Evolutionary conservation across 1,140 invertebrate species (phyloP).

Genomic region (Drosophila pectinifera): DNA sequence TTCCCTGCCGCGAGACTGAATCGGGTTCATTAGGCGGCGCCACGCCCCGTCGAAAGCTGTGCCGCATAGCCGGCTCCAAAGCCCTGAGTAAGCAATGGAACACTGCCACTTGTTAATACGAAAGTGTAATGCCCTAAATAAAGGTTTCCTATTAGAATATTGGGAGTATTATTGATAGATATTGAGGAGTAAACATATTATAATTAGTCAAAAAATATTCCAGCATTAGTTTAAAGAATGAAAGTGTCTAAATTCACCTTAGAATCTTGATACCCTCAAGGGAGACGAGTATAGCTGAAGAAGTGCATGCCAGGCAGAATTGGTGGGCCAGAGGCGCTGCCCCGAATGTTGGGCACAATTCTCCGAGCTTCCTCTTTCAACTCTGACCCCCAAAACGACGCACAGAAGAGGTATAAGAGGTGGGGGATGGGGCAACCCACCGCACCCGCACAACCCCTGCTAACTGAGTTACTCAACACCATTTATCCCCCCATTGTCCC

Average conservation of each 20-base stretch:
- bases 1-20: conserved; percentile 35
- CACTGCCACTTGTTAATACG: neutral
- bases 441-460: conserved; percentile 6
- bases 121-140: conserved; percentile 8
- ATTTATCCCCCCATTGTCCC: conserved; percentile 1
- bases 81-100: conserved; percentile 1
- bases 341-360: conserved; percentile 47
- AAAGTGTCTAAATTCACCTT: neutral
- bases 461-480: conserved; percentile 51
- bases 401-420: neutral
- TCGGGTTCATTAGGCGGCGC: conserved; percentile 44
- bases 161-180: neutral
- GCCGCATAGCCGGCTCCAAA: conserved; percentile 5
- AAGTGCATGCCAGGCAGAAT: conserved; percentile 51
- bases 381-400: conserved; percentile 16
- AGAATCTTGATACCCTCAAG: neutral
- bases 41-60: conserved; percentile 23
- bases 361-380: conserved; percentile 45
- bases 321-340: conserved; percentile 30
- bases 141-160: neutral
- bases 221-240: neutral
- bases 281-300: neutral
- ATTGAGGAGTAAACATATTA: no score
- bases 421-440: neutral
- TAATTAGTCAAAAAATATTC: no score